Conservation (phyloP, 2,888 invertebrate genomes). For the Harpalus rubripes region DNA sequence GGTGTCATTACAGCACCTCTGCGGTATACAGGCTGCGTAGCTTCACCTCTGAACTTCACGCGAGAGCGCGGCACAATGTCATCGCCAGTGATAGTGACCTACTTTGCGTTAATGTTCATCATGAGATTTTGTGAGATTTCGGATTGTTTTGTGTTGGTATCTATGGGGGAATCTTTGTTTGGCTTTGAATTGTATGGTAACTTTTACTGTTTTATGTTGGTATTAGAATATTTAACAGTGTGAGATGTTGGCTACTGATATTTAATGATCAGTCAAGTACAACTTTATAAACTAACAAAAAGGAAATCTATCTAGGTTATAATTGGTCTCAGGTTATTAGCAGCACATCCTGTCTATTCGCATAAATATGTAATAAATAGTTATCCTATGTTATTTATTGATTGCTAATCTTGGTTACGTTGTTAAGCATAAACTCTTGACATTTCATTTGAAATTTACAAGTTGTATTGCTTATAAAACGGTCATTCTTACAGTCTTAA, state of each 20-base stretch:
- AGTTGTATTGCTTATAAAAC: too few relatives aligned
- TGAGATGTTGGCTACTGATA: neutral
- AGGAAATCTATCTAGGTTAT: neutral
- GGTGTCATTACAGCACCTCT: slow-evolving; percentile 39
- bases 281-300: neutral
- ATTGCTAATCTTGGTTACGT: neutral
- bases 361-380: slow-evolving; percentile 4
- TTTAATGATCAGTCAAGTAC: neutral
- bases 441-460: too few relatives aligned
- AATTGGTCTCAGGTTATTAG: neutral
- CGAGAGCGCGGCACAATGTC: slow-evolving; percentile 23
- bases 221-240: neutral
- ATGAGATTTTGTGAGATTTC: slow-evolving; percentile 22
- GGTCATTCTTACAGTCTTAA: too few relatives aligned
- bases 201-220: neutral
- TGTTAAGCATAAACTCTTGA: too few relatives aligned
- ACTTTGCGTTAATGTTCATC: slow-evolving; percentile 1
- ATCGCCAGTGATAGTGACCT: slow-evolving; percentile 29
- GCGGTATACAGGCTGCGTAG: neutral
- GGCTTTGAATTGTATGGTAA: neutral
- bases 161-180: slow-evolving; percentile 5
- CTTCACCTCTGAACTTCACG: slow-evolving; percentile 39
- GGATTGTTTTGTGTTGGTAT: slow-evolving; percentile 6
- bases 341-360: neutral
- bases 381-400: neutral